Evolutionary conservation across 92 coral and sea anemone species (phyloP).

Genomic region (Palythoa heliodiscus): DNA sequence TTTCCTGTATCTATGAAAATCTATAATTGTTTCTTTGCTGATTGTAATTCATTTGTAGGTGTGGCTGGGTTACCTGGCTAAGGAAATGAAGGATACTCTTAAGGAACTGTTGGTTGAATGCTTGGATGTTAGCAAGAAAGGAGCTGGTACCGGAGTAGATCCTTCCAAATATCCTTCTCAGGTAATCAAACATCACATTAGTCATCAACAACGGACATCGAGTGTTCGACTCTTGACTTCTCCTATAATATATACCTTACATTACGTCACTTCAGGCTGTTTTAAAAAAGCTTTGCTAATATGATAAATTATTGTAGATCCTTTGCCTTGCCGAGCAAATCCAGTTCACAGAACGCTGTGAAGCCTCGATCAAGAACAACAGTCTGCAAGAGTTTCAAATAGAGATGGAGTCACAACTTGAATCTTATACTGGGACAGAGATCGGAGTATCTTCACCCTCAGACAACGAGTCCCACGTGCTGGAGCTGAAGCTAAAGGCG

Average conservation of each 20-base stretch:
- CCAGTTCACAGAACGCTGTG: constrained; percentile 97
- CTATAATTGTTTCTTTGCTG: too few species aligned
- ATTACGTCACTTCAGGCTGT: too few species aligned
- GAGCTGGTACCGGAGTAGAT: constrained; percentile 89
- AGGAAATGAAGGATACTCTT: constrained; percentile 96
- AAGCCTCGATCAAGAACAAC: constrained; percentile 89
- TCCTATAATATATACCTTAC: neutral
- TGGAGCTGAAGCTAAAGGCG: constrained; percentile 92
- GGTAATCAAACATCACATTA: constrained; percentile 48
- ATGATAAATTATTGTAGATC: constrained; percentile 52
- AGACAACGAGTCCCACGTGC: constrained; percentile 82
- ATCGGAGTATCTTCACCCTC: constrained; percentile 68
- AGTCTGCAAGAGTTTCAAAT: constrained; percentile 93
- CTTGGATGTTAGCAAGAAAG: constrained; percentile 79
- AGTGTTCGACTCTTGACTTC: neutral
- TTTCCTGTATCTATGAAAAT: too few species aligned
- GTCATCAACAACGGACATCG: neutral
- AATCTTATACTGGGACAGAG: constrained; percentile 93
- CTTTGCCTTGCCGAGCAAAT: constrained; percentile 97
- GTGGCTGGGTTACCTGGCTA: constrained; percentile 95
- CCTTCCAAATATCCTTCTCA: constrained; percentile 97
- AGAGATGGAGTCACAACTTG: constrained; percentile 98
- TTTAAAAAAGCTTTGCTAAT: neutral
- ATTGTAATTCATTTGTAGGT: constrained; percentile 54
- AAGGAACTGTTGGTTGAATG: constrained; percentile 85